These are phyloP conservation scores for Telmatochromis sp. DNA, from an alignment of 2,113 vertebrate genomes.

Conservation along the genomic window DNA sequence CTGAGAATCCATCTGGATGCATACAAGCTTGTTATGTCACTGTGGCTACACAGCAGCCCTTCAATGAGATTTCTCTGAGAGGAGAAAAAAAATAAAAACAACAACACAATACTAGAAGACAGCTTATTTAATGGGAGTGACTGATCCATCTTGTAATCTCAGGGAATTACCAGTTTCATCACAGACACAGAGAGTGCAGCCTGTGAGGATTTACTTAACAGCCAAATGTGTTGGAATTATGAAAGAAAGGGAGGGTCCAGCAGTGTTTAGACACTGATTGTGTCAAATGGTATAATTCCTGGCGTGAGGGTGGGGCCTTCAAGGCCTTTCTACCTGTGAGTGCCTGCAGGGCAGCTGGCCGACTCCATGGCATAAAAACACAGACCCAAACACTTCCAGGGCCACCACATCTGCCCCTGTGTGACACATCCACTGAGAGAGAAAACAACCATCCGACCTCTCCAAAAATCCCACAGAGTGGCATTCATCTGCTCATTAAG, in stretches of 20 bases:
- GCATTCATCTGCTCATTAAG: not conserved
- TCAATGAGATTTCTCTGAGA: not conserved
- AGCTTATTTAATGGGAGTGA: not conserved
- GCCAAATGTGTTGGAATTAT: not conserved
- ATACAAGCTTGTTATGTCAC: not conserved
- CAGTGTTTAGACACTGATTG: not conserved
- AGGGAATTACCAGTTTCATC: conserved; percentile 1
- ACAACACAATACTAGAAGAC: not conserved
- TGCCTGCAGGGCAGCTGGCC: not conserved
- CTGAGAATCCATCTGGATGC: not conserved
- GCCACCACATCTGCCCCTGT: not conserved
- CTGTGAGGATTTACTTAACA: not conserved
- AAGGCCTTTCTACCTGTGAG: not conserved
- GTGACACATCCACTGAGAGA: conserved; percentile 17
- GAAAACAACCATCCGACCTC: conserved; percentile 8
- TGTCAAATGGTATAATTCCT: not conserved
- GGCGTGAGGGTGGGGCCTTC: not conserved
- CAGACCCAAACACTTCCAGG: conserved; percentile 24
- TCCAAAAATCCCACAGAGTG: not conserved
- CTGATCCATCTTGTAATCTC: conserved; percentile 24
- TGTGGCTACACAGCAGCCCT: not conserved
- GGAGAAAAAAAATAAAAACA: not conserved
- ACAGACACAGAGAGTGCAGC: not conserved
- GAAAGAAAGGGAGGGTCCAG: not conserved
- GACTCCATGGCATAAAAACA: conserved; percentile 5